Conservation (phyloP, 2,113 vertebrate species). For the Aviceda subcristata region DNA sequence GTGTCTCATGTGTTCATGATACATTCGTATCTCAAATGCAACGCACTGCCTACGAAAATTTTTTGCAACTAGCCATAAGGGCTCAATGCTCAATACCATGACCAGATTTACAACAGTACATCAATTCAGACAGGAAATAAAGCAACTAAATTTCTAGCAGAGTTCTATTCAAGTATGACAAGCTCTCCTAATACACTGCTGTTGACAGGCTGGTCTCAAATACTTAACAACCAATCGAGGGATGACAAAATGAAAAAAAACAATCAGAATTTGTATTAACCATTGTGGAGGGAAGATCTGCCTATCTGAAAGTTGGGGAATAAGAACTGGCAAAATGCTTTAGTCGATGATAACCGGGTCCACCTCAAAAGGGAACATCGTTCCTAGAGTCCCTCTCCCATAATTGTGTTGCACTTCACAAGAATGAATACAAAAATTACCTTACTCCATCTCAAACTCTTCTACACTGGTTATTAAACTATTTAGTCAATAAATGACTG, state of each 20-base stretch:
- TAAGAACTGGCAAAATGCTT: neutral
- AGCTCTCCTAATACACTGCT: neutral
- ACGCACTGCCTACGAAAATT: fast-evolving
- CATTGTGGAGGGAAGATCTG: neutral
- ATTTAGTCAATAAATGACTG: neutral
- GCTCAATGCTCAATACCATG: neutral
- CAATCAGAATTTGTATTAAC: neutral
- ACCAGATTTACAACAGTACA: neutral
- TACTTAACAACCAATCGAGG: neutral
- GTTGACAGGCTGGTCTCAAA: neutral
- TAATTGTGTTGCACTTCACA: neutral
- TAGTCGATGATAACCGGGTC: neutral
- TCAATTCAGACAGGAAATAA: neutral
- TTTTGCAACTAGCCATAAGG: neutral
- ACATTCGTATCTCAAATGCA: neutral
- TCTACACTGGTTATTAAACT: neutral
- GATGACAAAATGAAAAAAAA: neutral
- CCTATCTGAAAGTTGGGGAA: neutral
- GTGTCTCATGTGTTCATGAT: neutral
- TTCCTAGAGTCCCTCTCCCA: neutral
- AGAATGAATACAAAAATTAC: neutral
- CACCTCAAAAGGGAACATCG: neutral
- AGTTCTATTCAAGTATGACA: neutral
- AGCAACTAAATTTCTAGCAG: neutral
- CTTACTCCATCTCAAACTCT: neutral